Base-by-base conservation (phyloP, 2,113 vertebrate genomes). In the Clarias batrachus region DNA sequence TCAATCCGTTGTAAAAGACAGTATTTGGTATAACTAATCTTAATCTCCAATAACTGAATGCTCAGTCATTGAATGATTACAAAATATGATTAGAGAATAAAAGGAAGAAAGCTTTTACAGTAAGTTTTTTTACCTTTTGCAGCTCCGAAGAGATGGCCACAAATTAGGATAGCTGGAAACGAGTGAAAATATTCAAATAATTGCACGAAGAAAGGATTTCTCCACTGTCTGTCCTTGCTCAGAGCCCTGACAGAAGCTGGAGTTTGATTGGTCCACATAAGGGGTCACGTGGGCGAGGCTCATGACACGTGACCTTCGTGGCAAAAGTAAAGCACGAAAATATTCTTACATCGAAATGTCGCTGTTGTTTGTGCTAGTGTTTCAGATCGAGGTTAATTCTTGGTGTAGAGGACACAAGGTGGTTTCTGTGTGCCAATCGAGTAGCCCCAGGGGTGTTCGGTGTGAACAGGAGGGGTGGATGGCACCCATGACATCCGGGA, bases 211-310 rank as follows among this genome's bases (percentile, higher is more conserved):
- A 89, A 92, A 94, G 86, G 92, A 92, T 94, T 92, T 93, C 94
- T 95, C 84, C 33, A 74, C 81, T 30, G 81, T 91, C 81, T 82
- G 77, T 63, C 70, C 65, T 87, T 92, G 62, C 88, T 82, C 33
- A 83, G 84, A 77, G 93, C 88, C 70, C 88, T 90, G 91, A 93
- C 89, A 83, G 83, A 90, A 92, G 90, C 91, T 80, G 81, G 90
- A 93, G 84, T 93, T 91, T 92, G 93, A 97, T 96, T 98, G 97
- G 97, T 89, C 94, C 59, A 85, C 63, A 82, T 27, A 33, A 19
- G 66, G 48, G 83, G 91, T 94, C 93, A 95, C 78, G 89, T 91
- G 92, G 74, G 62, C 62, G 89, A 89, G 90, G 90, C 93, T 94
- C 90, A 91, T 89, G 91, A 92, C 95, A 95, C 90, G 92, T 96